A percentile compares a stretch with the other conserved stretches of the same genome.
Conservation (phyloP, 2,888 invertebrate genomes). For the Nesidiocoris tenuis region DNA sequence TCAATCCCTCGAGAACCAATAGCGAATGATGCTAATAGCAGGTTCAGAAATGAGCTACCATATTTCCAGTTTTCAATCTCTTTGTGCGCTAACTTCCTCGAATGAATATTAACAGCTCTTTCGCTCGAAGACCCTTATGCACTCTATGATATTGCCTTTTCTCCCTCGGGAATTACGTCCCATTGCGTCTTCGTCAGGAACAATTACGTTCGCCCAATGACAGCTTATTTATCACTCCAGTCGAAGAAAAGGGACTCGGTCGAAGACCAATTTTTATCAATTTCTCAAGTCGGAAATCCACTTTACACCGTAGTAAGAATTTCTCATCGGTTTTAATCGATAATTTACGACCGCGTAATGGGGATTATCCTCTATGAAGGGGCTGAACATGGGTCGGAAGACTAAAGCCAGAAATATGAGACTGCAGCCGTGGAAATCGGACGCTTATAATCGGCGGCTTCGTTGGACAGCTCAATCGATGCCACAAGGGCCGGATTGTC, state of each 20-base stretch:
- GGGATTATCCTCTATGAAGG: constrained; percentile 19
- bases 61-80: background rate
- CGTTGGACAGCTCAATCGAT: background rate
- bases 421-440: background rate
- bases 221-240: background rate
- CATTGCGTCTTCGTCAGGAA: background rate
- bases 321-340: constrained; percentile 26
- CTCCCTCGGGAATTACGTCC: no score
- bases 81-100: background rate
- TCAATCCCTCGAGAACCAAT: background rate
- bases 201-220: background rate
- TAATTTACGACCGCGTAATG: constrained; percentile 34
- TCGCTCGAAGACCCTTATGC: constrained; percentile 6
- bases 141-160: constrained; percentile 33
- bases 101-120: constrained; percentile 39
- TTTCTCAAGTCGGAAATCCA: background rate
- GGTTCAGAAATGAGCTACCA: background rate
- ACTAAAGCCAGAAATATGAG: background rate
- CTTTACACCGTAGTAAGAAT: background rate
- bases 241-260: background rate
- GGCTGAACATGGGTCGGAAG: background rate
- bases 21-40: background rate
- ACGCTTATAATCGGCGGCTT: background rate
- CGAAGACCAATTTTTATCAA: background rate
- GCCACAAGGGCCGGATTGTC: background rate